Evolutionary conservation across 2,797 vertebrate species (phyloP).

Genomic region (Hemibagrus guttatus): DNA sequence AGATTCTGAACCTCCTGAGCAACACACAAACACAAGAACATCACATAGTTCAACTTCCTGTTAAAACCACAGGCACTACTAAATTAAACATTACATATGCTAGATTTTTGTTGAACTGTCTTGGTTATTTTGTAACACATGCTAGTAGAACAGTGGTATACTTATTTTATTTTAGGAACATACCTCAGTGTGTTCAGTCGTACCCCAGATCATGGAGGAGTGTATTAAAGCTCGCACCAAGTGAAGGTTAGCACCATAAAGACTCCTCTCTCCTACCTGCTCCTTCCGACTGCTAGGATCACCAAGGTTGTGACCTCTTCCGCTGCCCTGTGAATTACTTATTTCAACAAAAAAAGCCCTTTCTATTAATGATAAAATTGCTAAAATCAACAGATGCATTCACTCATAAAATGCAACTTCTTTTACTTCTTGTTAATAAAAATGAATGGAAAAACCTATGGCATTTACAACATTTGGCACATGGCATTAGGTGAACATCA

Average conservation of each 20-base stretch:
- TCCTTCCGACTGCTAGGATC: conserved; percentile 31
- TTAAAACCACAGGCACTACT: neutral
- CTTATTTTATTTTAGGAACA: neutral
- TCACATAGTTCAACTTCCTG: neutral
- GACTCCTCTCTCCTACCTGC: conserved; percentile 33
- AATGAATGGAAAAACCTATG: neutral
- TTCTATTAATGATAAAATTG: neutral
- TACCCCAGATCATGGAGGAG: conserved; percentile 49
- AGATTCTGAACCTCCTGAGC: conserved; percentile 36
- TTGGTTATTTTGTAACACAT: no score
- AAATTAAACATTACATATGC: neutral
- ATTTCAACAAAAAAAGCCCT: neutral
- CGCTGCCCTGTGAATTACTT: neutral
- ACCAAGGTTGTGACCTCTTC: conserved; percentile 46
- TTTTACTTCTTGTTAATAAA: neutral
- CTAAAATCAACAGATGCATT: neutral
- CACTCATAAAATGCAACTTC: neutral
- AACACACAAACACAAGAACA: neutral
- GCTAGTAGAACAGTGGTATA: no score
- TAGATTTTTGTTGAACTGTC: no score
- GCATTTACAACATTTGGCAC: no score
- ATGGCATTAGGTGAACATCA: neutral
- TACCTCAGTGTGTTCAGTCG: conserved; percentile 37
- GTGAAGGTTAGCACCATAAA: conserved; percentile 44
- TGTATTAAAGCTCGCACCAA: conserved; percentile 50